phyloP scores from a whole-genome alignment of 2,888 invertebrate genomes.

The Pyrochroa serraticornis region DNA sequence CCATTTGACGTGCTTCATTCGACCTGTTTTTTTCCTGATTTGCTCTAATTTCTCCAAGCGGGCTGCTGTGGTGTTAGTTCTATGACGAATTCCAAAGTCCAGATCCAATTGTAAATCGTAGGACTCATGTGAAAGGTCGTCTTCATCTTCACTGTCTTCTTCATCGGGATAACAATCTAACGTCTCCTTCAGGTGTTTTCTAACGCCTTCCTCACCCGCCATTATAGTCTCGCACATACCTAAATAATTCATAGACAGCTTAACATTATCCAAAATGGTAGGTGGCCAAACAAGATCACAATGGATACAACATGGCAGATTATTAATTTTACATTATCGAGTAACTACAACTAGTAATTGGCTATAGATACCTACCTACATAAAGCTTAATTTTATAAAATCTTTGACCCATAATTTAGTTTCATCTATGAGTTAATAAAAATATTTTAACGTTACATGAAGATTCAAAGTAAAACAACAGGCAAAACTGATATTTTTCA shows the following conservation, averaged over 20 bases:
- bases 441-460: background rate
- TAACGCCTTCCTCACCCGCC: slow-evolving; percentile 77
- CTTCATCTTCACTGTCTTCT: slow-evolving; percentile 80
- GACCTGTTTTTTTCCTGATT: slow-evolving; percentile 79
- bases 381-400: too few species aligned
- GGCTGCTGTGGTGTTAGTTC: slow-evolving; percentile 89
- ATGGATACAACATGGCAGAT: background rate
- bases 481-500: too few species aligned
- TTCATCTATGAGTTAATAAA: too few species aligned
- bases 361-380: slow-evolving; percentile 1
- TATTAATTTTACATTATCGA: slow-evolving; percentile 3
- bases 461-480: background rate
- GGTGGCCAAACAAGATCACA: too few species aligned
- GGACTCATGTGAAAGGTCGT: slow-evolving; percentile 71
- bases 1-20: slow-evolving; percentile 79
- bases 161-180: slow-evolving; percentile 75
- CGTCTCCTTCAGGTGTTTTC: slow-evolving; percentile 64
- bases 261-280: slow-evolving; percentile 3
- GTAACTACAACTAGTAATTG: background rate
- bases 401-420: too few species aligned
- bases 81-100: slow-evolving; percentile 67
- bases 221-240: slow-evolving; percentile 93
- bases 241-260: slow-evolving; percentile 27
- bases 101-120: slow-evolving; percentile 78
- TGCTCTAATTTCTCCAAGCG: slow-evolving; percentile 88